phyloP scores from a whole-genome alignment of 2,113 vertebrate genomes.

The Prunella fulvescens region DNA sequence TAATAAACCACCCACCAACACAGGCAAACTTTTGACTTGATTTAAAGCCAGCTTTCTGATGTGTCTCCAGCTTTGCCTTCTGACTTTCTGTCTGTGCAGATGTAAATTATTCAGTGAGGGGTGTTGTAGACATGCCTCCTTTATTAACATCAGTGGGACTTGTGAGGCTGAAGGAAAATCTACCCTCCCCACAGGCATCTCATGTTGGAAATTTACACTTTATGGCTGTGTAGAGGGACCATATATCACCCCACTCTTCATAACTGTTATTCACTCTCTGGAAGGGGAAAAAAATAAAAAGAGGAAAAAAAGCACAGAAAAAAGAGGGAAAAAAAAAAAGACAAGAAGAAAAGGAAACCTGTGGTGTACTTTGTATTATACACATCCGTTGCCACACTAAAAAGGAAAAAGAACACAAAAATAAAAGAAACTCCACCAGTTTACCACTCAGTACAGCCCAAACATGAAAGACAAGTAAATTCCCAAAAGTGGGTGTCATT shows the following conservation, averaged over 20 bases:
- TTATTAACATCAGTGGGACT: slow-evolving; percentile 49
- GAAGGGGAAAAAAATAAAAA: not conserved
- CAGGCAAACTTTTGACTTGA: slow-evolving; percentile 36
- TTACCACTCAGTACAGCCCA: not conserved
- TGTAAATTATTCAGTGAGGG: slow-evolving; percentile 54
- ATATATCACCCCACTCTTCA: slow-evolving; percentile 32
- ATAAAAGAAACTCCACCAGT: not conserved
- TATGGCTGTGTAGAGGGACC: not conserved
- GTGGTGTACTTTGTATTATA: not conserved
- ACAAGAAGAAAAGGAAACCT: not conserved
- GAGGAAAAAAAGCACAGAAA: not conserved
- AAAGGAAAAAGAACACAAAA: not conserved
- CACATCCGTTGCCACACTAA: not conserved
- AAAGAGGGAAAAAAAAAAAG: not conserved
- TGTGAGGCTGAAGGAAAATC: slow-evolving; percentile 37
- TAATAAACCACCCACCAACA: slow-evolving; percentile 43
- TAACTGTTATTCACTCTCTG: not conserved
- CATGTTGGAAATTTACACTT: slow-evolving; percentile 34
- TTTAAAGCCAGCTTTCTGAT: slow-evolving; percentile 52
- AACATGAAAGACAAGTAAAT: not conserved
- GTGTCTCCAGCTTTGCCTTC: slow-evolving; percentile 49
- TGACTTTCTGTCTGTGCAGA: slow-evolving; percentile 37
- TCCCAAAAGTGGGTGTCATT: not conserved
- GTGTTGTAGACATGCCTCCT: slow-evolving; percentile 43
- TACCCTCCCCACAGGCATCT: slow-evolving; percentile 5